Percentiles rank a stretch among this genome's conserved stretches.
Conservation (phyloP, 2,797 vertebrate species). For the Simalia tracyae region DNA sequence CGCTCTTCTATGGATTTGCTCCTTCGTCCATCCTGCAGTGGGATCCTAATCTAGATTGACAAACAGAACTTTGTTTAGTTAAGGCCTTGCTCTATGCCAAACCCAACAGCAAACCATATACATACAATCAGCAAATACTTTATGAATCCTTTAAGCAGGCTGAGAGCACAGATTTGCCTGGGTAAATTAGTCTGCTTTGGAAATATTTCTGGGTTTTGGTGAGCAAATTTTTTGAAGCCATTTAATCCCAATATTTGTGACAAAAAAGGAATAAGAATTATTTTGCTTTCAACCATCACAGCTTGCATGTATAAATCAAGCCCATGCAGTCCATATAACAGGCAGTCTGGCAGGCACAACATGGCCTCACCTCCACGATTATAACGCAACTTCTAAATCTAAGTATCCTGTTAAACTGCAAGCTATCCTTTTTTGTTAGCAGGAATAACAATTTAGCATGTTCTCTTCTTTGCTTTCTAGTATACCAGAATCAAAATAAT, state of each 20-base stretch:
- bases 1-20: conserved; percentile 99
- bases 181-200: not conserved
- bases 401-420: not conserved
- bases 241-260: not conserved
- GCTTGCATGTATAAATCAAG: not conserved
- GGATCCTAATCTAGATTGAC: conserved; percentile 92
- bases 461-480: not conserved
- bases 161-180: not conserved
- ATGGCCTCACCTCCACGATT: not conserved
- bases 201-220: not conserved
- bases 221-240: not conserved
- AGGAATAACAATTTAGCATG: not conserved
- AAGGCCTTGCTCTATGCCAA: conserved; percentile 64
- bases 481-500: not conserved
- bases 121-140: not conserved
- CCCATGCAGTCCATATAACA: not conserved
- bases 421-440: not conserved
- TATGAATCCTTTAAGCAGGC: not conserved
- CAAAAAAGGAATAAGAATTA: not conserved
- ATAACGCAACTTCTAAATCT: not conserved
- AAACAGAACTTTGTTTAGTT: conserved; percentile 75
- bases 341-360: not conserved
- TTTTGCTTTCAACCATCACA: not conserved
- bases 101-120: conserved; percentile 63
- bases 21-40: conserved; percentile 95